Evolutionary conservation across 2,113 vertebrate genomes (phyloP).

Genomic region (Platysteira castanea): DNA sequence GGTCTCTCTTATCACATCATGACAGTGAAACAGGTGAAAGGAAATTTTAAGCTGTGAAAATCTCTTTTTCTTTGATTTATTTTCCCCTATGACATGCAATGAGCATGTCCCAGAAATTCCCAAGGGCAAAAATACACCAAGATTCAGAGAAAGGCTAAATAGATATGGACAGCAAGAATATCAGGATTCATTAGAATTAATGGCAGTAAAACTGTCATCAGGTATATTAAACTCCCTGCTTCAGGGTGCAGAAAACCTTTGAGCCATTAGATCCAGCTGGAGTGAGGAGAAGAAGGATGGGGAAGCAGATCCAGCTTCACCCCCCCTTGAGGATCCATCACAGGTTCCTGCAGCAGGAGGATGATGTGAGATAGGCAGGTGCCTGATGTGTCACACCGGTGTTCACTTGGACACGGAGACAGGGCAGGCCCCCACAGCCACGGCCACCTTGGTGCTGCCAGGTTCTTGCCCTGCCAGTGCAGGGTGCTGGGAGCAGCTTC

Average conservation of each 20-base stretch:
- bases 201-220: background rate
- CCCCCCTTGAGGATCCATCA: background rate
- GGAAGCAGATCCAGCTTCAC: background rate
- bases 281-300: background rate
- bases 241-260: background rate
- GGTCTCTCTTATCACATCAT: background rate
- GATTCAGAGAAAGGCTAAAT: background rate
- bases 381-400: accelerated
- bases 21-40: background rate
- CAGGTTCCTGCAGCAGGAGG: background rate
- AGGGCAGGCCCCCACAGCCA: background rate
- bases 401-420: background rate
- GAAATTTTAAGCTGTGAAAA: background rate
- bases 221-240: background rate
- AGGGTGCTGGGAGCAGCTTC: background rate
- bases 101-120: background rate
- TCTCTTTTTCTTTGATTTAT: background rate
- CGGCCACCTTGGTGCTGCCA: background rate
- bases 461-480: background rate
- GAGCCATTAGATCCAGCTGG: background rate
- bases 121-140: background rate
- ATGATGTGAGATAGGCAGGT: background rate
- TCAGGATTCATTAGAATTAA: background rate
- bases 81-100: background rate
- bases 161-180: background rate